These are phyloP conservation scores for Palythoa heliodiscus DNA, from an alignment of 92 coral and sea anemone genomes.

Conservation along the genomic window DNA sequence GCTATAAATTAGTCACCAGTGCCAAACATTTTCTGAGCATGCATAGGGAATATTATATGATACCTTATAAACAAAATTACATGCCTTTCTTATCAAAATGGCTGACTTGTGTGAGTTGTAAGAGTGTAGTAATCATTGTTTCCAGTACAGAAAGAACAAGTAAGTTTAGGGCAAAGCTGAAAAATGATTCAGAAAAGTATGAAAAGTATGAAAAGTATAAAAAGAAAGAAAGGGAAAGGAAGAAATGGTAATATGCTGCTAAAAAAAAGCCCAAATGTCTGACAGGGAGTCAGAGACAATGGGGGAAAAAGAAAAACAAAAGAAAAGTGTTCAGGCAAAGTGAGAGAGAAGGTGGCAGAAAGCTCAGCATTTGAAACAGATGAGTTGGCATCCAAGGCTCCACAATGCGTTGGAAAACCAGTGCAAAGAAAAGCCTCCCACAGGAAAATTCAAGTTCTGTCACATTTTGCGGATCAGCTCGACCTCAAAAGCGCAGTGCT, in stretches of 20 bases:
- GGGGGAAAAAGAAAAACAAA: conserved; percentile 41
- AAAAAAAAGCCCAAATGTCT: conserved; percentile 48
- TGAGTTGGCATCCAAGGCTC: conserved; percentile 13
- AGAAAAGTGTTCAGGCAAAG: conserved; percentile 23
- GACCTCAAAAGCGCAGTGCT: conserved; percentile 50
- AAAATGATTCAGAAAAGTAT: conserved; percentile 44
- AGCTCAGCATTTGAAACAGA: conserved; percentile 5
- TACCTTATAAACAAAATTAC: no score
- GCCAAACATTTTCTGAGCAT: no score
- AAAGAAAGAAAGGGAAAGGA: conserved; percentile 46
- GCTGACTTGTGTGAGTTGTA: conserved; percentile 36
- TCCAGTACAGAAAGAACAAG: conserved; percentile 43
- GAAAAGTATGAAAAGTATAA: conserved; percentile 40
- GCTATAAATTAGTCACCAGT: no score
- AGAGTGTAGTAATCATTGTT: conserved; percentile 29
- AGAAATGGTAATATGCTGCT: conserved; percentile 48
- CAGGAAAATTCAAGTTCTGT: conserved; percentile 47
- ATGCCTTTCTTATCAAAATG: conserved; percentile 45
- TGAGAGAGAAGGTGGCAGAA: conserved; percentile 10
- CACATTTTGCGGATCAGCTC: conserved; percentile 44
- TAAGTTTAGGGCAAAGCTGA: conserved; percentile 36
- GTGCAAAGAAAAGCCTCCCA: conserved; percentile 52
- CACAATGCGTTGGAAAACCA: conserved; percentile 49
- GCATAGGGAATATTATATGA: no score
- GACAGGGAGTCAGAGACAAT: conserved; percentile 37